phyloP scores from a whole-genome alignment of 1,140 invertebrate genomes.

The Drosophila pandora region DNA sequence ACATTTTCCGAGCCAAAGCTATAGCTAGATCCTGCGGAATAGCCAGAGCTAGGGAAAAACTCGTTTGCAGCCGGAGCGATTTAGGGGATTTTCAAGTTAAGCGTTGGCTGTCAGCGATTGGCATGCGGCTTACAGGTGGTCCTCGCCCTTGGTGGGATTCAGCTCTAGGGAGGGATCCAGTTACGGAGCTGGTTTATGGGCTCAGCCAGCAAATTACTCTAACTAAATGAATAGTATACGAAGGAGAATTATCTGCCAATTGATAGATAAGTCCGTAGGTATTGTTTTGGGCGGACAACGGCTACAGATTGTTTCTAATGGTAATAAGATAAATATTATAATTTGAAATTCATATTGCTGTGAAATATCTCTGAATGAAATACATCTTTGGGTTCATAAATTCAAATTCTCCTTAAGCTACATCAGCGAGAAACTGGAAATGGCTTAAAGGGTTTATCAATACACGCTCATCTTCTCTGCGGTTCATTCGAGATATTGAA shows the following conservation, averaged over 20 bases:
- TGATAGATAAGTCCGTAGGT: constrained; percentile 27
- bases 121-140: constrained; percentile 79
- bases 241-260: constrained; percentile 15
- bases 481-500: constrained; percentile 65
- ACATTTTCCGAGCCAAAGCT: constrained; percentile 5
- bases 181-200: constrained; percentile 56
- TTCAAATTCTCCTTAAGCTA: too few relatives aligned
- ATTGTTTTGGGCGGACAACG: background rate
- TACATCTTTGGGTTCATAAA: too few relatives aligned
- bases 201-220: constrained; percentile 63
- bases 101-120: constrained; percentile 75
- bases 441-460: constrained; percentile 70
- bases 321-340: too few relatives aligned
- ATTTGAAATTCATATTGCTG: too few relatives aligned
- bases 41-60: constrained; percentile 20
- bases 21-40: background rate
- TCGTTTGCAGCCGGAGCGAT: constrained; percentile 62
- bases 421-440: constrained; percentile 43
- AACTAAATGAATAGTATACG: constrained; percentile 53
- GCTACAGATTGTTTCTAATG: too few relatives aligned
- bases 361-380: too few relatives aligned
- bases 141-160: constrained; percentile 20
- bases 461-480: constrained; percentile 58
- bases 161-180: constrained; percentile 7
- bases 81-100: constrained; percentile 74